Evolutionary conservation across 1,140 invertebrate genomes (phyloP), one percentile per base, ranked within the genome.

Genomic region (Hylyphantes graminicola): DNA sequence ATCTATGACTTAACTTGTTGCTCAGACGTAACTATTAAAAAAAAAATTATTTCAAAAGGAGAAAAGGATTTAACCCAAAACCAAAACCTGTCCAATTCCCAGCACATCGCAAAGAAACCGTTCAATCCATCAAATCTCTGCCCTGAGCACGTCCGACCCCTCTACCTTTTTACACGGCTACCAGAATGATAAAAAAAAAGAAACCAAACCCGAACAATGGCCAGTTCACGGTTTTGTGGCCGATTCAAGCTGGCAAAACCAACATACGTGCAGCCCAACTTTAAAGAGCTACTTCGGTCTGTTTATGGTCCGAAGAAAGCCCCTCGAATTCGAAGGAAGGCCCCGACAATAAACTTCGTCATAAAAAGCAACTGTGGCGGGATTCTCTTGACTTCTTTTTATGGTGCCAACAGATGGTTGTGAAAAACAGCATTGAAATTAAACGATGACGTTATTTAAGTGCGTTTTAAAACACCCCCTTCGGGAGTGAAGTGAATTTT

Each of bases 211-310:
- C 57, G 17, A 50, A 50, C 74, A 50, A 67, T 11, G 76, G 68
- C 50, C 68, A 81, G 78, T 81, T 81, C 64, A 73, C 78, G 78
- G 78, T 61, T 81, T 81, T 73, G 78, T 81, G 78, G 77, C 77
- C 77, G 59, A 79, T 79, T 79, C 77, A 35, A 35, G 2, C 35
- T 1, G 35, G 68, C 65, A 53, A 48, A 55, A 50, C 48, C 78
- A 21, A 73, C 53, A 57, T 35, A 81, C 78, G 78, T 81, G 78
- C 67, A 81, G 72, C 78, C 61, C 72, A 78, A 81, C n/a, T 81
- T 81, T 81, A 81, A 81, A 81, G 78, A 81, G 68, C 78, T 73
- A 68, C 55, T 81, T 61, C 78, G 53, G 55, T 81, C 54, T 79
- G 76, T 79, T 79, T 79, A 79, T 79, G 50, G 77, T 48, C 48